Evolutionary conservation across 1,140 invertebrate species (phyloP), one percentile per base, ranked within the genome.

Genomic region (Halictus rubicundus): DNA sequence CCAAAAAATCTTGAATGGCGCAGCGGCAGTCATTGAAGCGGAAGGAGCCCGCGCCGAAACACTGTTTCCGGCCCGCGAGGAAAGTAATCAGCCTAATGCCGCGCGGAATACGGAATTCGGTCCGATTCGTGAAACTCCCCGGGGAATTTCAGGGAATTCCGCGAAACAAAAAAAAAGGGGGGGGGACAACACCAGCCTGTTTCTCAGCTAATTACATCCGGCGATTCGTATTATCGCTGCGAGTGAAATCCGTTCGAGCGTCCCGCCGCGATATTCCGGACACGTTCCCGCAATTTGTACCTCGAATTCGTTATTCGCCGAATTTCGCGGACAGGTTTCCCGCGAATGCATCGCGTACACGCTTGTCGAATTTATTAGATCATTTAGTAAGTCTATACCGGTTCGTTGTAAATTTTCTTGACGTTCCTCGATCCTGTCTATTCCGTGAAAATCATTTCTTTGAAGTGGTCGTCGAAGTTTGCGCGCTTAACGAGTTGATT

Each of bases 211-310:
- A 66, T 66, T 66, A 66, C 37, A 39, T 10, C 23, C 39, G n/a
- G 42, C 64, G 25, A 66, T 66, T 49, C n/a, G 37, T 46, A 66
- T 66, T 66, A 66, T 66, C 64, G 23, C 5, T 39, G 64, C 64
- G 64, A 66, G 39, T n/a, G 39, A 46, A 49, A 66, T 64, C 63
- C 37, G 63, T 64, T 23, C 63, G 63, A n/a, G 12, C 21, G 21
- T 39, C 19, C 54, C 16, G 39, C n/a, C 39, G 10, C 21, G 64
- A 46, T n/a, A 66, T 66, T 23, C 64, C 64, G n/a, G 39, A 66
- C 64, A 66, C 64, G 64, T 66, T 25, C 64, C 25, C 39, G 64
- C 64, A 66, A 66, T 66, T 66, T 66, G 64, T n/a, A 39, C 64
- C n/a, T 14, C 39, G 39, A 66, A 66, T 23, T 66, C 39, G 64